Percentiles rank a stretch among this genome's conserved stretches.
These are phyloP conservation scores for Gymnoscopelus braueri DNA, from an alignment of 2,797 vertebrate species.

Conservation along the genomic window DNA sequence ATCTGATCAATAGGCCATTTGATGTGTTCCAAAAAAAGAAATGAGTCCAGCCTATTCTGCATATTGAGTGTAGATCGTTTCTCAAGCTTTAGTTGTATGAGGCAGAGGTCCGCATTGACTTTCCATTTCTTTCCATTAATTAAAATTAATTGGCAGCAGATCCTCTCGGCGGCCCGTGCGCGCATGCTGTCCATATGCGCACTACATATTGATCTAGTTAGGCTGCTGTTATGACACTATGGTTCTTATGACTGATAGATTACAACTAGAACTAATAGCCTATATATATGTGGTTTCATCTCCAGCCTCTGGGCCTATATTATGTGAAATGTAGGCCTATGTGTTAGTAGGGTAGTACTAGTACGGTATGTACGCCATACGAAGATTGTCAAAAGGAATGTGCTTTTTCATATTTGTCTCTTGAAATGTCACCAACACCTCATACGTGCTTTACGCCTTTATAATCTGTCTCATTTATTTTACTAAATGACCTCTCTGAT, in stretches of 20 bases:
- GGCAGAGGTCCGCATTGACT: slow-evolving; percentile 72
- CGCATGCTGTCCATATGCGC: slow-evolving; percentile 69
- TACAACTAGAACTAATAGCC: slow-evolving; percentile 19
- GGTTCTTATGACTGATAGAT: slow-evolving; percentile 16
- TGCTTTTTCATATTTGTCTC: too few relatives aligned
- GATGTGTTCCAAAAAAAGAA: slow-evolving; percentile 47
- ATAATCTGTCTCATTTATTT: too few relatives aligned
- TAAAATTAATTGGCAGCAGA: slow-evolving; percentile 80
- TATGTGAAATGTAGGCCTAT: too few relatives aligned
- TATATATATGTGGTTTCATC: slow-evolving; percentile 34
- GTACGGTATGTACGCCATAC: too few relatives aligned
- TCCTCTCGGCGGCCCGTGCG: slow-evolving; percentile 61
- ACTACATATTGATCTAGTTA: slow-evolving; percentile 73
- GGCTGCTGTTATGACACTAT: slow-evolving; percentile 49
- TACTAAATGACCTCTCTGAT: too few relatives aligned
- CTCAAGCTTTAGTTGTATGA: slow-evolving; percentile 64
- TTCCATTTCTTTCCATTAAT: slow-evolving; percentile 81
- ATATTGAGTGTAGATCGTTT: slow-evolving; percentile 70
- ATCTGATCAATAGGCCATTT: slow-evolving; percentile 60
- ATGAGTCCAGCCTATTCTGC: slow-evolving; percentile 56
- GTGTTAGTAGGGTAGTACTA: too few relatives aligned
- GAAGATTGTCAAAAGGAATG: too few relatives aligned
- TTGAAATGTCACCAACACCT: too few relatives aligned
- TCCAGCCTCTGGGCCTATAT: background rate
- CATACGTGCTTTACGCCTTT: too few relatives aligned